Conservation (phyloP, 2,797 vertebrate genomes). For the Phaenicophaeus curvirostris region DNA sequence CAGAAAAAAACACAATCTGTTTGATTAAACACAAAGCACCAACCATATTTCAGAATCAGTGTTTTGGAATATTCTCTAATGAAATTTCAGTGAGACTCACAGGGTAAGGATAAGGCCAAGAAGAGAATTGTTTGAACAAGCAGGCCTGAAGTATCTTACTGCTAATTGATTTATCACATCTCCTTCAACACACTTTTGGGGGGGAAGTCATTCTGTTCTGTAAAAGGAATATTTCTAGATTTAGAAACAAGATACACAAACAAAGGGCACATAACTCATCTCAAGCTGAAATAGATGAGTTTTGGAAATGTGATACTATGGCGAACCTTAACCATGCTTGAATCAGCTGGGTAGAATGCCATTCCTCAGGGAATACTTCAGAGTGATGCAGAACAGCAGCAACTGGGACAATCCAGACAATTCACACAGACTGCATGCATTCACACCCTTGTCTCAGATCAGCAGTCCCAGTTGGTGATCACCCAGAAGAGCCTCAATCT, state of each 20-base stretch:
- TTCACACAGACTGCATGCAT: slow-evolving; percentile 48
- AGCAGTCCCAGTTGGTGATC: slow-evolving; percentile 47
- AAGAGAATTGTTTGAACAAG: not conserved
- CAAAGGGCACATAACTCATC: slow-evolving; percentile 28
- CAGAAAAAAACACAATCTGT: not conserved
- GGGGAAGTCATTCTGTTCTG: slow-evolving; percentile 28
- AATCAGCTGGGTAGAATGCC: slow-evolving; percentile 37
- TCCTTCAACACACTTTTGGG: slow-evolving; percentile 1
- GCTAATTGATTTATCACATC: slow-evolving; percentile 31
- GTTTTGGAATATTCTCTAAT: not conserved
- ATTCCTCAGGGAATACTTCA: slow-evolving; percentile 68
- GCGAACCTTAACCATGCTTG: slow-evolving; percentile 48
- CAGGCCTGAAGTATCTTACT: slow-evolving; percentile 3
- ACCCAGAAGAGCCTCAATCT: slow-evolving; percentile 35
- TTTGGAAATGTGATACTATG: slow-evolving; percentile 41
- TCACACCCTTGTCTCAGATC: slow-evolving; percentile 44
- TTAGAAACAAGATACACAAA: not conserved
- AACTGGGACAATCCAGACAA: slow-evolving; percentile 50
- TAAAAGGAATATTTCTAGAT: not conserved
- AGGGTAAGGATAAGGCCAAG: not conserved
- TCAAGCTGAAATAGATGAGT: slow-evolving; percentile 41
- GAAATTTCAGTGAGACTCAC: slow-evolving; percentile 1
- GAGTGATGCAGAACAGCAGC: slow-evolving; percentile 49
- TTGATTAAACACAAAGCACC: not conserved
- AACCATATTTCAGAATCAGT: not conserved